Base-by-base conservation (phyloP, 2,113 vertebrate genomes). In the Apistogramma diplotaenia region DNA sequence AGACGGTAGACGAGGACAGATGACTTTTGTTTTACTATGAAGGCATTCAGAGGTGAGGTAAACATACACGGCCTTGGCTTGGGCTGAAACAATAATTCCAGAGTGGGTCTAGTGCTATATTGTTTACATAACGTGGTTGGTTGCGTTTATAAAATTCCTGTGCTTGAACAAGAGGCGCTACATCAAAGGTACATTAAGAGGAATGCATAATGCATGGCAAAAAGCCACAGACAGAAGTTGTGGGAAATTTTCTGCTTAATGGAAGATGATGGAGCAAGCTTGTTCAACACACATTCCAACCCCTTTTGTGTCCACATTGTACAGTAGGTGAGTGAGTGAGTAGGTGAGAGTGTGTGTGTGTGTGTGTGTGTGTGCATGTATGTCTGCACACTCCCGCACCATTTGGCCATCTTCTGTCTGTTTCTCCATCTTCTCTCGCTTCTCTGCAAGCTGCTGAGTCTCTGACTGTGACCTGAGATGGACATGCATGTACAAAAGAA, bases 401-500 rank as follows among this genome's bases (percentile, higher is more conserved):
- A 1, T 70, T 88, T 85, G 85, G 60, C 76, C 83, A 31, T 83
- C 82, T 55, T 86, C 83, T 74, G 86, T 89, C 51, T 86, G 80
- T 35, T 92, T 77, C 27, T 88, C 81, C 54, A 85, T 78, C 77
- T 85, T 87, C 23, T 76, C 85, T 15, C 84, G 84, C 60, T 89
- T 82, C 31, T 92, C 90, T 13, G 86, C 79, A 82, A 92, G 58
- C 43, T 35, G 87, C 60, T 89, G 77, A 55, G 71, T 91, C 75
- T 90, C 85, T 70, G 78, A 73, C 83, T 92, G 83, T 78, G 89
- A 87, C 77, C 94, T 95, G 73, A 87, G 53, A 83, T 0, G 3
- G 58, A 85, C 49, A 82, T 23, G 76, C 16, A 58, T 10, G 31
- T 4, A 61, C 11, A 61, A 56, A 78, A 11, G 84, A 35, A 82